These are phyloP conservation scores for Rallus crepitans DNA, from an alignment of 2,797 vertebrate genomes.

Conservation along the genomic window DNA sequence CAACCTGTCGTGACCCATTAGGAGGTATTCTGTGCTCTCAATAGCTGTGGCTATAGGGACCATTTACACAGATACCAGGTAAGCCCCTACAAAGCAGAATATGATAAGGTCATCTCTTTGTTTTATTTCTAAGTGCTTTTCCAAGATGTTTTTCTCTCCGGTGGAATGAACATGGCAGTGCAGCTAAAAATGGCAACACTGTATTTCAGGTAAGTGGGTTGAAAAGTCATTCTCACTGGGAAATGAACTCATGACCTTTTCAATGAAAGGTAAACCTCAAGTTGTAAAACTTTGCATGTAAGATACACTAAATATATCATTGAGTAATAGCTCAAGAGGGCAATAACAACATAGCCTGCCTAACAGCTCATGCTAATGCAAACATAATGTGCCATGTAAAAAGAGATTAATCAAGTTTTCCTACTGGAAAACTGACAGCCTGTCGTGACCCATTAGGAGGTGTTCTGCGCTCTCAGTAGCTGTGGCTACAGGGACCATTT, in stretches of 20 bases:
- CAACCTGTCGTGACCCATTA: slow-evolving; percentile 51
- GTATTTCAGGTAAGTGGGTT: slow-evolving; percentile 64
- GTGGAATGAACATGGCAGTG: slow-evolving; percentile 34
- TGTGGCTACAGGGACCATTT: slow-evolving; percentile 19
- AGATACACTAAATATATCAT: slow-evolving; percentile 44
- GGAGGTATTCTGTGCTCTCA: slow-evolving; percentile 34
- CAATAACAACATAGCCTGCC: slow-evolving; percentile 48
- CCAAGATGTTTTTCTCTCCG: slow-evolving; percentile 49
- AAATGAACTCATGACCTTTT: slow-evolving; percentile 71
- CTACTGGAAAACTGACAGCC: slow-evolving; percentile 51
- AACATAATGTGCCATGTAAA: slow-evolving; percentile 50
- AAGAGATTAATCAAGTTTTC: slow-evolving; percentile 60
- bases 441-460: slow-evolving; percentile 6
- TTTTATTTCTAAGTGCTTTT: slow-evolving; percentile 69
- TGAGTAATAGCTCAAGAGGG: slow-evolving; percentile 46
- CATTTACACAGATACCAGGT: slow-evolving; percentile 70
- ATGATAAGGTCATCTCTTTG: slow-evolving; percentile 64
- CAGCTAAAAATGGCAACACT: slow-evolving; percentile 52
- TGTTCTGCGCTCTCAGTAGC: slow-evolving; percentile 9
- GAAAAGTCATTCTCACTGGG: slow-evolving; percentile 60
- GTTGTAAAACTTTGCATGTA: slow-evolving; percentile 22
- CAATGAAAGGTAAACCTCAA: slow-evolving; percentile 47
- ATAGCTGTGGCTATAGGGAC: slow-evolving; percentile 37
- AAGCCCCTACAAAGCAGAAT: slow-evolving; percentile 58
- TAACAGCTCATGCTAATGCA: slow-evolving; percentile 53